Evolutionary conservation across 2,113 vertebrate genomes (phyloP), one percentile per base, ranked within the genome.

Genomic region (Pseudorectes ferrugineus): DNA sequence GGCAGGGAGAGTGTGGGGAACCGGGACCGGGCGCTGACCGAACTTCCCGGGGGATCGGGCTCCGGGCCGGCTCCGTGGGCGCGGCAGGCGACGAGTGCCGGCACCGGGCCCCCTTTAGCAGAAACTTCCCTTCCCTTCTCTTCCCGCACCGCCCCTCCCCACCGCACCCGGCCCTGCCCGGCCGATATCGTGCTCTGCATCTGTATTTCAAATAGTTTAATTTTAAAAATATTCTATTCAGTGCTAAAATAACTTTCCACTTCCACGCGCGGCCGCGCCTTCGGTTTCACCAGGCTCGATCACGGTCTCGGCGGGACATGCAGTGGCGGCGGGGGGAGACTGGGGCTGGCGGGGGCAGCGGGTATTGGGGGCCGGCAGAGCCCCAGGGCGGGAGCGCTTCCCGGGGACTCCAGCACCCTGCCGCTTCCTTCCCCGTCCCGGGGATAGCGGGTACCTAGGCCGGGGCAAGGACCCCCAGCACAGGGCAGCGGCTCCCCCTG

Each of bases 211-310:
- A 98, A 98, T 97, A 97, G 85, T 98, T 98, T 98, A 97, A 98
- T 98, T 98, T 98, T 95, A 97, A 98, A 98, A 98, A 98, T 98
- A 98, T 94, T 98, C 97, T 98, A 97, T 98, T 98, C 97, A 97
- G 97, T 98, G 98, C 98, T 98, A 98, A 98, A 98, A 98, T 98
- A 98, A 96, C 97, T 98, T 96, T 98, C 97, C 98, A 96, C 97
- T 97, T 97, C 97, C 97, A 95, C 96, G 87, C 91, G 91, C 79
- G 73, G 96, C 95, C 95, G 65, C 68, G 26, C 81, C 92, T 91
- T 94, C 94, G 77, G 59, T 84, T 96, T 96, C 95, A 92, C 96
- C 93, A 92, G 97, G 96, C 96, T 97, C 86, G 86, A 90, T 98
- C 95, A 92, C 94, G 92, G 97, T 95, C 94, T 97, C 36, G 78